phyloP scores from a whole-genome alignment of 2,113 vertebrate genomes.

The Psittacus erithacus region DNA sequence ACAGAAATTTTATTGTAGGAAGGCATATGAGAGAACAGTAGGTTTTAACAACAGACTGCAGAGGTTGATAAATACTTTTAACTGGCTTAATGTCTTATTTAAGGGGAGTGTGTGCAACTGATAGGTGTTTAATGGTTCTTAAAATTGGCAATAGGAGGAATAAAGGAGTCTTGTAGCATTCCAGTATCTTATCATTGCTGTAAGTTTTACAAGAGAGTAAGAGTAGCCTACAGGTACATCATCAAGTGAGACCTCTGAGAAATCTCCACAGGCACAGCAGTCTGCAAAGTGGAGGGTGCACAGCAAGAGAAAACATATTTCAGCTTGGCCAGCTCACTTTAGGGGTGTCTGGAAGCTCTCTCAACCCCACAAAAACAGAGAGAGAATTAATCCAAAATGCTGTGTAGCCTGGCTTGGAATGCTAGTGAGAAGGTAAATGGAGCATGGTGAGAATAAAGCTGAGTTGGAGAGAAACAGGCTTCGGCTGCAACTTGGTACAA shows the following conservation, averaged over 20 bases:
- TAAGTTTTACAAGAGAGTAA: background rate
- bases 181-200: background rate
- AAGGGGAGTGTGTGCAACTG: background rate
- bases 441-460: background rate
- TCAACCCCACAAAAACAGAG: background rate
- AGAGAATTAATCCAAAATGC: background rate
- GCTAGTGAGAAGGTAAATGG: background rate
- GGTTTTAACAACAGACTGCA: background rate
- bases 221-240: background rate
- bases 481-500: background rate
- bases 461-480: background rate
- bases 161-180: background rate
- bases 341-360: background rate
- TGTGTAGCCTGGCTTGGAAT: background rate
- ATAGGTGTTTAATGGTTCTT: background rate
- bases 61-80: background rate
- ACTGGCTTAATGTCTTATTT: background rate
- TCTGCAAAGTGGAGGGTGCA: background rate
- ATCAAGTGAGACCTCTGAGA: background rate
- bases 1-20: background rate
- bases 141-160: background rate
- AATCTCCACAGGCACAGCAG: background rate
- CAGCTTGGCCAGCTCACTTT: background rate
- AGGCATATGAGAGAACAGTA: background rate
- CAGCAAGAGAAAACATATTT: background rate